A percentile compares a stretch with the other conserved stretches of the same genome.
Conservation (phyloP, 2,797 vertebrate species). For the Rhincodon typus region DNA sequence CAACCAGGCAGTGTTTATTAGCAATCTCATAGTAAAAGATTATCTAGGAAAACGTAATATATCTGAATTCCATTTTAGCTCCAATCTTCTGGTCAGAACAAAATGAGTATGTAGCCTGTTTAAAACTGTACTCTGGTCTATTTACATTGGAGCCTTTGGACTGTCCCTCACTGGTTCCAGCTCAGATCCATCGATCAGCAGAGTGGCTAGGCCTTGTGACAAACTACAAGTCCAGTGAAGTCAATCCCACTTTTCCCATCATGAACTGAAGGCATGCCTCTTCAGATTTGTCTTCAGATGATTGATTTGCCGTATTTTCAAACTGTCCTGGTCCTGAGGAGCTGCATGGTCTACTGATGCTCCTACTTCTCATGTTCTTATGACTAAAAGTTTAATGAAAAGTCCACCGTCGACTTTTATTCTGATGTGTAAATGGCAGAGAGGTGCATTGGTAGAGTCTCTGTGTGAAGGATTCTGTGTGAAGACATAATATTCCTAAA, state of each 20-base stretch:
- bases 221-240: not conserved
- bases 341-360: not conserved
- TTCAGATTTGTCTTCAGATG: not conserved
- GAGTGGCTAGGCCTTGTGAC: not conserved
- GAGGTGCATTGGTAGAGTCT: not conserved
- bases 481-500: not conserved
- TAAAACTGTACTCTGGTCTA: not conserved
- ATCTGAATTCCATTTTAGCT: not conserved
- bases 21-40: not conserved
- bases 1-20: not conserved
- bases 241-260: not conserved
- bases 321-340: not conserved
- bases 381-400: not conserved
- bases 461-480: not conserved
- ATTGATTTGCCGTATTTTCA: not conserved
- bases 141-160: too few species aligned
- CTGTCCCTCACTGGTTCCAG: not conserved
- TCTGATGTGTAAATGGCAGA: not conserved
- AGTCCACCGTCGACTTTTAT: not conserved
- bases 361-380: not conserved
- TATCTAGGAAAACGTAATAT: not conserved
- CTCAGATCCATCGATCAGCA: not conserved
- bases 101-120: not conserved
- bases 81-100: not conserved
- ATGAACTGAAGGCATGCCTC: not conserved